Base-by-base conservation (phyloP, 2,888 invertebrate genomes). In the Agriopis marginaria region DNA sequence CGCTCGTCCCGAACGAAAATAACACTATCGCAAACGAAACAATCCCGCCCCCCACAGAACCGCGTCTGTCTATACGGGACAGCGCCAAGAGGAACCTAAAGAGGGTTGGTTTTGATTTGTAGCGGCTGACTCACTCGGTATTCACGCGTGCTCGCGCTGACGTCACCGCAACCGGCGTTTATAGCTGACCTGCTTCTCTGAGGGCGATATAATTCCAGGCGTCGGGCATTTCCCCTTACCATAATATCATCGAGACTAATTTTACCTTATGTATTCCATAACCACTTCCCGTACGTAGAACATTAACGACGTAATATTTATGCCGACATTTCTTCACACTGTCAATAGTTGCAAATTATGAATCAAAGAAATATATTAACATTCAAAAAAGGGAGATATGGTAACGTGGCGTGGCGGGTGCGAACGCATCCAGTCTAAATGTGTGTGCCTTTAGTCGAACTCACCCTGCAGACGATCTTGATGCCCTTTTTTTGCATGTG, bases 81-180 rank as follows among this genome's bases (percentile, higher is more conserved):
- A 77, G 74, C 66, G 75, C 76, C 75, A 92, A 88, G 83, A 89
- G 86, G 74, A 87, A 78, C 75, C 81, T 91, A 7, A 93, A 93
- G 82, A 83, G 93, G 93, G 93, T 93, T 82, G 78, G 76, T 76
- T 70, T 63, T 61, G 44, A 39, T 47, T 68, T 23, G 51, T 44
- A 61, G n/a, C 44, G 55, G 51, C 63, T 67, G 67, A 67, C 54
- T 73, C 63, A 70, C 55, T 65, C 56, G 49, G 53, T 63, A 55
- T 70, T 70, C 59, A 58, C 55, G 64, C 56, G 56, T 44, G 56
- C 59, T 62, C 40, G 49, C 39, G 61, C 9, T 66, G 69, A 70
- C 64, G 66, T 55, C 69, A 51, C 17, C 61, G 63, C 63, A 63
- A 44, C 66, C 49, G 59, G 50, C 42, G 45, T 42, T 63, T 59